Conservation (phyloP, 2,888 invertebrate genomes). For the Vesta saturnalis region DNA sequence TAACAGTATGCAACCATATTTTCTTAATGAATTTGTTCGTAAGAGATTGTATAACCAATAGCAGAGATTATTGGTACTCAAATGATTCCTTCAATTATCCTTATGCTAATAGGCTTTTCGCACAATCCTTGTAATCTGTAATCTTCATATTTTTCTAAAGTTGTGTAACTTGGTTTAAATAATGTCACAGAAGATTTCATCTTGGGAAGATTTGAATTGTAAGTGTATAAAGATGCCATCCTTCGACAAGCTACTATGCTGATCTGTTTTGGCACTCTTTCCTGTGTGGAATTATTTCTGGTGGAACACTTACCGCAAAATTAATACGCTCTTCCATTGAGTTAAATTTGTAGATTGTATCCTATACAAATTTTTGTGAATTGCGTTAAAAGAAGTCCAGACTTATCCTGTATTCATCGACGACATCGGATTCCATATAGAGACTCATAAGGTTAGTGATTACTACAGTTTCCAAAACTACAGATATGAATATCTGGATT, state of each 20-base stretch:
- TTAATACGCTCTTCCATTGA: constrained; percentile 69
- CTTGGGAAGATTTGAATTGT: constrained; percentile 56
- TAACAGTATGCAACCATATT: no score
- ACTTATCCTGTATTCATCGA: neutral
- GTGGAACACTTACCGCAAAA: constrained; percentile 61
- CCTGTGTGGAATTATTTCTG: constrained; percentile 58
- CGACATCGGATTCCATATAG: neutral
- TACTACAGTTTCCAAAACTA: constrained; percentile 65
- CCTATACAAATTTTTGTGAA: constrained; percentile 49
- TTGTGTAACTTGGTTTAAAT: constrained; percentile 71
- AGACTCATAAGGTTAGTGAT: constrained; percentile 47
- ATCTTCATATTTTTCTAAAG: constrained; percentile 67
- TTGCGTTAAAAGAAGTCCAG: constrained; percentile 6
- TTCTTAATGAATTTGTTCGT: no score
- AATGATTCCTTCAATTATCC: constrained; percentile 76
- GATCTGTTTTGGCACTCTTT: constrained; percentile 60
- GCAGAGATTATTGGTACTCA: no score
- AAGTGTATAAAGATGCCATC: constrained; percentile 65
- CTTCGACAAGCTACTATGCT: constrained; percentile 65
- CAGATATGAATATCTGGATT: constrained; percentile 60
- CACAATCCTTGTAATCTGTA: constrained; percentile 72
- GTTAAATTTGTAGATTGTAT: constrained; percentile 65
- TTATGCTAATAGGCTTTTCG: constrained; percentile 67
- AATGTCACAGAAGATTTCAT: constrained; percentile 70
- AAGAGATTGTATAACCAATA: no score